Base-by-base conservation (phyloP, 2,888 invertebrate species). In the Ceraclea dissimilis region DNA sequence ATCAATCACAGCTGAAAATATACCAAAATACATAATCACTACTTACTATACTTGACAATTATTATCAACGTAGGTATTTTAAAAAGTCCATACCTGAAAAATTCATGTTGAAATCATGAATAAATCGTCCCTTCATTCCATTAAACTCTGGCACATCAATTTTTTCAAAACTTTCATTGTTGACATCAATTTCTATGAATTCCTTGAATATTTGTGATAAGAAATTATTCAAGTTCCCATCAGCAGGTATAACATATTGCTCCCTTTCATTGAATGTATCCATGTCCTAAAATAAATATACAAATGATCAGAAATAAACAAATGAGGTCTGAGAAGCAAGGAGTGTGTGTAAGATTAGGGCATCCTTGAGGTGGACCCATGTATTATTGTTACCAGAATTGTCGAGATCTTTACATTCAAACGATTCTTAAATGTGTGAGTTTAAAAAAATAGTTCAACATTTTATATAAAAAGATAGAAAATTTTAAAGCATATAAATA, bases 61-160 rank as follows among this genome's bases (percentile, higher is more conserved):
- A 39, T 8, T n/a, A 16, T 16, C 13, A 39, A 39, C 5, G 16
- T 39, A 39, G 13, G 26, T 26, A 26, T 13, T 39, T 39, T 5
- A 20, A 8, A 11, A 47, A 47, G 19, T 20, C 10, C 16, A 18
- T 39, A 67, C 85, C 84, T 33, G 86, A 83, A 52, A 79, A 71
- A 64, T 86, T 86, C 64, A 83, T 81, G 63, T 84, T 85, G 70
- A 97, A 97, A 72, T 97, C 95, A 67, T 97, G 96, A 65, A 96
- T 85, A 68, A 95, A 94, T 61, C 90, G 82, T 54, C 93, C 91
- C 48, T 81, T 82, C 33, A 87, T 82, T 1, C 91, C 92, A 63
- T 88, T 83, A 67, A 91, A 90, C 68, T 89, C 86, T 13, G 90
- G 87, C 6, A 96, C 93, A 65, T 88, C 83, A 64, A 97, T 90